Conservation (phyloP, 2,888 invertebrate genomes). For the Philhelius pedissequus region DNA sequence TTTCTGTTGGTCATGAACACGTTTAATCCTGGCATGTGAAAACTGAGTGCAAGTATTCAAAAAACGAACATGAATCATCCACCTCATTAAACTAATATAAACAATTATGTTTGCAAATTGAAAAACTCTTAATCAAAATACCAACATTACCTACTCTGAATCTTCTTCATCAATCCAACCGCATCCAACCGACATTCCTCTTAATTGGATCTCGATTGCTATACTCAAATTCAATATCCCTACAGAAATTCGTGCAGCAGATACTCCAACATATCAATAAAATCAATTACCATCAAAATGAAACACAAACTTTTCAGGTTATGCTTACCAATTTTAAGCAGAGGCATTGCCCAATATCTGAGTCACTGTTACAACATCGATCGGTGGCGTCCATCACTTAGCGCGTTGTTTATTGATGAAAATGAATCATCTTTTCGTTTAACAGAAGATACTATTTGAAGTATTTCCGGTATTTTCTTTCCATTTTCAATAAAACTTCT, state of each 20-base stretch:
- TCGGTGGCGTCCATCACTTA: background rate
- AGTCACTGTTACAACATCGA: constrained; percentile 5
- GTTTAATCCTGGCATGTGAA: background rate
- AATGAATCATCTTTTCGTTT: constrained; percentile 43
- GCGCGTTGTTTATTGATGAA: background rate
- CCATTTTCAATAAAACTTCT: constrained; percentile 22
- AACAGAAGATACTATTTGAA: too few relatives aligned
- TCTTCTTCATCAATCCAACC: background rate
- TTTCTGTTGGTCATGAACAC: background rate
- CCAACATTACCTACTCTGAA: background rate
- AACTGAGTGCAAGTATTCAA: background rate
- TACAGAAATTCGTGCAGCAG: background rate
- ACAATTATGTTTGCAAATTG: background rate
- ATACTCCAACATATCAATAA: constrained; percentile 35
- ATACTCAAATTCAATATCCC: background rate
- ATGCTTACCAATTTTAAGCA: constrained; percentile 16
- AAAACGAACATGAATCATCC: background rate
- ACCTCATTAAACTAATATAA: constrained; percentile 14
- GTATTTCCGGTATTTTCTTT: background rate
- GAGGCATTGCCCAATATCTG: background rate
- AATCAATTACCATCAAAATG: constrained; percentile 53
- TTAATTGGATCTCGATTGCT: constrained; percentile 47
- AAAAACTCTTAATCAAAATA: constrained; percentile 45
- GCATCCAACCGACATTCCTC: constrained; percentile 52
- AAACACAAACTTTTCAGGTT: background rate